These are phyloP conservation scores for Ormyrus pomaceus DNA, from an alignment of 2,888 invertebrate genomes.

Conservation along the genomic window DNA sequence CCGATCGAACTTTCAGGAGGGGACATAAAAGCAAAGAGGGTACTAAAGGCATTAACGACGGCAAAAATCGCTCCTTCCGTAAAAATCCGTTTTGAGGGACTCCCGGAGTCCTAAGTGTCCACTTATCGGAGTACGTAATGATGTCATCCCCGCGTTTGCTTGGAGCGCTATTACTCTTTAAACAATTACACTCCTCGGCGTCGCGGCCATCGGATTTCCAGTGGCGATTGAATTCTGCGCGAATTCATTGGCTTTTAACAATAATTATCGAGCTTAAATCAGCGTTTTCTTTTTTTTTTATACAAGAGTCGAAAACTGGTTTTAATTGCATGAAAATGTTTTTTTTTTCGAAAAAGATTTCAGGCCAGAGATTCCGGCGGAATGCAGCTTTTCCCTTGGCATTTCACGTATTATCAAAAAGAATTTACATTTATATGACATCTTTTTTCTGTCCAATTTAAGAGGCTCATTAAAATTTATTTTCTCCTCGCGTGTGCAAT, in stretches of 20 bases:
- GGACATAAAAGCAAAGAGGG: slow-evolving; percentile 58
- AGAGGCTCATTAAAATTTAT: slow-evolving; percentile 16
- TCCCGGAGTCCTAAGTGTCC: slow-evolving; percentile 50
- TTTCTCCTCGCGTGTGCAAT: not conserved
- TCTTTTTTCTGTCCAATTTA: not conserved
- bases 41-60: slow-evolving; percentile 61
- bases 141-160: slow-evolving; percentile 33
- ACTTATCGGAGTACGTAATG: slow-evolving; percentile 53
- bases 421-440: too few relatives aligned
- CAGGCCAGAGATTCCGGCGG: too few relatives aligned
- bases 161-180: slow-evolving; percentile 21
- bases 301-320: too few relatives aligned
- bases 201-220: too few relatives aligned
- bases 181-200: slow-evolving; percentile 30
- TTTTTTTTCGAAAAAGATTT: too few relatives aligned
- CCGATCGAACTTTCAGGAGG: slow-evolving; percentile 57
- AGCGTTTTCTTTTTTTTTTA: too few relatives aligned
- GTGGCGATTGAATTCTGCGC: too few relatives aligned
- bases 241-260: too few relatives aligned
- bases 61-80: slow-evolving; percentile 58
- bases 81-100: slow-evolving; percentile 55
- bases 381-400: too few relatives aligned
- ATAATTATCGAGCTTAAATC: too few relatives aligned
- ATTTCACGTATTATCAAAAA: too few relatives aligned
- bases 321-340: too few relatives aligned